Base-by-base conservation (phyloP, 2,797 vertebrate genomes). In the Coilia nasus region DNA sequence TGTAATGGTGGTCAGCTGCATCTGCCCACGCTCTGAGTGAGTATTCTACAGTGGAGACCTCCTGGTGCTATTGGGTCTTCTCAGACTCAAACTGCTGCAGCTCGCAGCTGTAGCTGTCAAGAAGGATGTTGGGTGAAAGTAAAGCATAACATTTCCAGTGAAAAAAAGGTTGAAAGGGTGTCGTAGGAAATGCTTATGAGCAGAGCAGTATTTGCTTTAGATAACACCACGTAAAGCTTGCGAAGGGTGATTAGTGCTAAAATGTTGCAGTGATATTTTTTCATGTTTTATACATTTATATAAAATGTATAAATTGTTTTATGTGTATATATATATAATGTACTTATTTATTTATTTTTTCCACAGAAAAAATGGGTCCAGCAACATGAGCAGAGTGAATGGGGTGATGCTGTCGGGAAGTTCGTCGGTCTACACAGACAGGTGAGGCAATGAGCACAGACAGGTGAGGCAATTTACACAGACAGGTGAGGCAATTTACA, bases 351-450 rank as follows among this genome's bases (percentile, higher is more conserved):
- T 50, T 12, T 21, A 84, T 83, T 88, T 19, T 89, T 86, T 85
- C 92, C 88, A 25, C 90, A 99, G 98, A 94, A 99, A 99, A 96
- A 98, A 97, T 91, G 97, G 94, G 91, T 96, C 96, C 54, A 95
- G 91, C 91, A 96, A 95, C 94, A 94, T 98, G 92, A 98, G 96
- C 95, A 95, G 96, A 92, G 96, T 99, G 97, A 99, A 99, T 92
- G 98, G 98, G 90, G 97, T 98, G 91, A 98, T 98, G 97, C 98
- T 98, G 93, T 97, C 97, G 90, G 97, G 96, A 89, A 97, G 96
- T 92, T 96, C 97, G 54, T 95, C 96, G 87, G 93, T 94, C 85
- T 98, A 97, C 93, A 94, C 97, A 44, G 67, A 35, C 31, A 75
- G 67, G 67, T 75, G 67, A 75, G 67, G 46, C 46, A 47, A 47